Evolutionary conservation across 1,140 invertebrate genomes (phyloP).

Genomic region (Drosophila truncata): DNA sequence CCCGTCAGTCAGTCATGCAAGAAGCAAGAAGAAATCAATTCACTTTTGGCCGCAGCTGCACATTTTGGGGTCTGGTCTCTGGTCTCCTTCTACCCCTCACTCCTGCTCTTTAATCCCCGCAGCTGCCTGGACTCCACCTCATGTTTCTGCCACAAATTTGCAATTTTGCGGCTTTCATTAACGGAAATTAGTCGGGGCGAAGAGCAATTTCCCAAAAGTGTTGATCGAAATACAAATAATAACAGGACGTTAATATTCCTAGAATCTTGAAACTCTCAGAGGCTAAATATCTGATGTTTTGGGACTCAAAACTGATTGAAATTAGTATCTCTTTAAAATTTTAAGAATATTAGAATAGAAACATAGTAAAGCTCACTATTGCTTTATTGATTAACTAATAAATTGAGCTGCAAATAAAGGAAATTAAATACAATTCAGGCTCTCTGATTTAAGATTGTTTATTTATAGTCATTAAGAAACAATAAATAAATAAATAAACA

Average conservation of each 20-base stretch:
- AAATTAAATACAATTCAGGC: not conserved
- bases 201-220: conserved; percentile 13
- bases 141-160: conserved; percentile 70
- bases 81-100: not conserved
- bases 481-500: not conserved
- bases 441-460: not conserved
- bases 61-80: conserved; percentile 26
- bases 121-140: conserved; percentile 32
- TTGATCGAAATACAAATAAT: conserved; percentile 1
- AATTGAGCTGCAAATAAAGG: too few relatives aligned
- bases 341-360: not conserved
- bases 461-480: not conserved
- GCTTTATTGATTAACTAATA: not conserved
- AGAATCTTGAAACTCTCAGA: not conserved
- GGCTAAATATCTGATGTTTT: not conserved
- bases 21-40: conserved; percentile 77
- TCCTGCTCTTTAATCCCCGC: conserved; percentile 6
- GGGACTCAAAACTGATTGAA: not conserved
- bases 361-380: not conserved
- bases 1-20: conserved; percentile 53
- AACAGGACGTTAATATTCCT: not conserved
- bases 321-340: not conserved
- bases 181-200: conserved; percentile 63
- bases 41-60: conserved; percentile 67
- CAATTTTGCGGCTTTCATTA: conserved; percentile 76